phyloP scores from a whole-genome alignment of 2,888 invertebrate species.

The Chironomus tentans region DNA sequence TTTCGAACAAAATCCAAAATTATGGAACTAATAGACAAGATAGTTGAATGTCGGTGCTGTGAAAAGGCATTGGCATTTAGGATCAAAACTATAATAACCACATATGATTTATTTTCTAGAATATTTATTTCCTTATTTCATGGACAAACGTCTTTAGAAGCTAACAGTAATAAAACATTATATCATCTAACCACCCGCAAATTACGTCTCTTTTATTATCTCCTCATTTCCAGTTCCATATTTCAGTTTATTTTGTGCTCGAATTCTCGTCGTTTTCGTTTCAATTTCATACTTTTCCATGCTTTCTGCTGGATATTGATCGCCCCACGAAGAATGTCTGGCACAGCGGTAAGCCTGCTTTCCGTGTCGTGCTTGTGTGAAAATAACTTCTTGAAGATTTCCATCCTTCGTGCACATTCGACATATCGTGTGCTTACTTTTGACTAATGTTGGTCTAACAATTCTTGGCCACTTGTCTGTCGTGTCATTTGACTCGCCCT shows the following conservation, averaged over 20 bases:
- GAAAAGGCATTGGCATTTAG: not conserved
- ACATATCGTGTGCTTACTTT: constrained; percentile 66
- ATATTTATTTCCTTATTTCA: not conserved
- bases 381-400: constrained; percentile 62
- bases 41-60: not conserved
- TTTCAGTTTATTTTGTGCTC: not conserved
- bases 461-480: constrained; percentile 64
- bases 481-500: constrained; percentile 49
- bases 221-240: not conserved
- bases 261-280: not conserved
- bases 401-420: constrained; percentile 67
- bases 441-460: constrained; percentile 58
- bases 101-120: not conserved
- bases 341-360: constrained; percentile 64
- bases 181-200: not conserved
- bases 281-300: constrained; percentile 16
- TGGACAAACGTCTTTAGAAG: not conserved
- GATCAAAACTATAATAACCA: not conserved
- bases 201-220: not conserved
- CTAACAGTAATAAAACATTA: not conserved
- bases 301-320: constrained; percentile 58
- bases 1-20: not conserved
- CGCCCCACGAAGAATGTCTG: constrained; percentile 67
- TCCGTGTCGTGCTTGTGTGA: constrained; percentile 66
- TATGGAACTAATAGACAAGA: not conserved